These are phyloP conservation scores for Priocnemis perturbator DNA, from an alignment of 2,888 invertebrate species.

Conservation along the genomic window DNA sequence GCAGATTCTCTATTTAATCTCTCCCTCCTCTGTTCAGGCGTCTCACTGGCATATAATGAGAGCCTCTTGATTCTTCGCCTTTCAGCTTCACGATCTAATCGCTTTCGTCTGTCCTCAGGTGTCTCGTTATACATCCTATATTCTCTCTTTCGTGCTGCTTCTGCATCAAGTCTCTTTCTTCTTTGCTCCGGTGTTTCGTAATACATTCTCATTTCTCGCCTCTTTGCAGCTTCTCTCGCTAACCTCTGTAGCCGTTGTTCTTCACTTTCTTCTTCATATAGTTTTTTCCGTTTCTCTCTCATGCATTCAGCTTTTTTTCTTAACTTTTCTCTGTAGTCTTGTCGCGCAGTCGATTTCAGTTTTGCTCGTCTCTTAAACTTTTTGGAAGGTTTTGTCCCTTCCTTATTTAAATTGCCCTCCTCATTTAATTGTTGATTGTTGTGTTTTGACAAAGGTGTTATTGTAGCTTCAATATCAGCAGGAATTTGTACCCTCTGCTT, in stretches of 20 bases:
- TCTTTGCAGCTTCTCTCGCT: conserved; percentile 60
- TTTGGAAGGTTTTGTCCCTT: conserved; percentile 30
- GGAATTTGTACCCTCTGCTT: conserved; percentile 44
- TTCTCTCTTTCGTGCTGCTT: conserved; percentile 65
- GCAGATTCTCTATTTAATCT: conserved; percentile 63
- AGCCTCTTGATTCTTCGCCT: conserved; percentile 64
- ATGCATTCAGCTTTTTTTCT: conserved; percentile 60
- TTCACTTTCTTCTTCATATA: conserved; percentile 60
- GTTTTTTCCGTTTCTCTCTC: conserved; percentile 61
- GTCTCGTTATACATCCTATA: conserved; percentile 67
- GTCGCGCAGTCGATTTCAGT: conserved; percentile 33
- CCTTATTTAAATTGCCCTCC: conserved; percentile 26
- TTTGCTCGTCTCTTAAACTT: conserved; percentile 41
- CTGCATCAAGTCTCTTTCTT: conserved; percentile 63
- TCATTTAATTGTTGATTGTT: conserved; percentile 28
- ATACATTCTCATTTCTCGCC: conserved; percentile 65
- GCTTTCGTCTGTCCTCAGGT: conserved; percentile 63
- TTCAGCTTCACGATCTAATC: conserved; percentile 66
- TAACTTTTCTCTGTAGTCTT: conserved; percentile 55
- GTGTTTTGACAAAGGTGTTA: conserved; percentile 38
- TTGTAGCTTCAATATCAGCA: conserved; percentile 28
- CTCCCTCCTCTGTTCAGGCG: conserved; percentile 62
- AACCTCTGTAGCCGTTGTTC: conserved; percentile 56
- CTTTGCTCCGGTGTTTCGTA: conserved; percentile 66
- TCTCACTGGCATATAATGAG: conserved; percentile 63